These are phyloP conservation scores for Holcopasites calliopsidis DNA, from an alignment of 1,140 invertebrate genomes.

Conservation along the genomic window DNA sequence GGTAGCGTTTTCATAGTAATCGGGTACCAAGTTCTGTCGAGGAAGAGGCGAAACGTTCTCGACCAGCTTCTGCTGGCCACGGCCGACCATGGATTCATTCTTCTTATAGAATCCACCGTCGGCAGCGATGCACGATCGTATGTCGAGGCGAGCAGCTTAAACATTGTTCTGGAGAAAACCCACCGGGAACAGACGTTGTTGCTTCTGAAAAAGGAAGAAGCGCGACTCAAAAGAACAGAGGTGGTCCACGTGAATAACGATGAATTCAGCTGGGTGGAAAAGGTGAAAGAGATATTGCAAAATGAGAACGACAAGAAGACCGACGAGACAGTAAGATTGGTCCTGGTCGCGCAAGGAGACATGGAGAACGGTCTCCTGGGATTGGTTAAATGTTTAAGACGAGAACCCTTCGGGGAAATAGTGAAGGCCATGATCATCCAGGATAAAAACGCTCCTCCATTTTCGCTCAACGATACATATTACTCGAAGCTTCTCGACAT, in stretches of 20 bases:
- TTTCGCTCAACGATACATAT: conserved; percentile 83
- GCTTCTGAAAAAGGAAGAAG: conserved; percentile 68
- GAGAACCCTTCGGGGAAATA: conserved; percentile 84
- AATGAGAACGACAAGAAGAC: conserved; percentile 67
- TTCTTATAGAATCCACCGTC: conserved; percentile 75
- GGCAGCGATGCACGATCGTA: conserved; percentile 46
- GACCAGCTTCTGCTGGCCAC: conserved; percentile 66
- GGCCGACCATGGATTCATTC: conserved; percentile 77
- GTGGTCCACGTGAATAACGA: conserved; percentile 68
- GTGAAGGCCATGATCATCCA: conserved; percentile 83
- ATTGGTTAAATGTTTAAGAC: conserved; percentile 87
- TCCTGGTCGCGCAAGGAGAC: conserved; percentile 83
- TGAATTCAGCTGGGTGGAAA: conserved; percentile 79
- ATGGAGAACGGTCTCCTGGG: conserved; percentile 89
- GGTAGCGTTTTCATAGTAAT: conserved; percentile 81
- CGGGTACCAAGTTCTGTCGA: conserved; percentile 67
- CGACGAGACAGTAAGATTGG: conserved; percentile 62
- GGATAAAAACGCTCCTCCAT: conserved; percentile 83
- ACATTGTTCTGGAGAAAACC: conserved; percentile 69
- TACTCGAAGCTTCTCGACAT: conserved; percentile 84
- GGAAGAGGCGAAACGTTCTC: conserved; percentile 52
- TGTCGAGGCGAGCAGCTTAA: conserved; percentile 57
- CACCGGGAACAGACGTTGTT: conserved; percentile 64
- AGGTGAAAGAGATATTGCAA: conserved; percentile 79
- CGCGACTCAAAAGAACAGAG: conserved; percentile 59